A percentile compares a stretch with the other conserved stretches of the same genome.
phyloP scores from a whole-genome alignment of 2,797 vertebrate species.

The Peromyscus melanophrys region DNA sequence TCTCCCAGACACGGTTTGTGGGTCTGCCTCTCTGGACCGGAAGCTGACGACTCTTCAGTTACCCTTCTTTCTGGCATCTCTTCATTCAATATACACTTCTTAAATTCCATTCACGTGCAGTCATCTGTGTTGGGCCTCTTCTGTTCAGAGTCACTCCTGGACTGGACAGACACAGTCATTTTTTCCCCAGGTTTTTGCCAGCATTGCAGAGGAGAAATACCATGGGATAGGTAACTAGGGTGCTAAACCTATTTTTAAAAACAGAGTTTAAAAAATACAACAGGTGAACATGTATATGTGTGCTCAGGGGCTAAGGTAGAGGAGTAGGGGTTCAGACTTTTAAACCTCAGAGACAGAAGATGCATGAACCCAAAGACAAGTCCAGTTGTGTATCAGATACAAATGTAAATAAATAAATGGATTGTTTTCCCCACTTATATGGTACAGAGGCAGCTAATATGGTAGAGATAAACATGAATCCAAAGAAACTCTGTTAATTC shows the following conservation, averaged over 20 bases:
- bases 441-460: neutral
- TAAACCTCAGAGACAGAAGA: neutral
- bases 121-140: neutral
- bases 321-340: neutral
- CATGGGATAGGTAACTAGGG: neutral
- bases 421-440: neutral
- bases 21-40: neutral
- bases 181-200: neutral
- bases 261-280: neutral
- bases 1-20: neutral
- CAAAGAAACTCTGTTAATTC: neutral
- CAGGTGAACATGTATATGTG: neutral
- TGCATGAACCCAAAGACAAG: neutral
- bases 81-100: neutral
- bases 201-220: neutral
- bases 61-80: neutral
- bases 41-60: neutral
- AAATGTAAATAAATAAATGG: slow-evolving; percentile 20
- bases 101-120: neutral
- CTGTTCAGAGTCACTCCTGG: neutral
- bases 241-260: neutral
- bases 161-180: neutral
- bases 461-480: neutral
- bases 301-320: neutral
- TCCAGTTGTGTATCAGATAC: neutral